Conservation (phyloP, 2,888 invertebrate species). For the Cephus sareptanus region DNA sequence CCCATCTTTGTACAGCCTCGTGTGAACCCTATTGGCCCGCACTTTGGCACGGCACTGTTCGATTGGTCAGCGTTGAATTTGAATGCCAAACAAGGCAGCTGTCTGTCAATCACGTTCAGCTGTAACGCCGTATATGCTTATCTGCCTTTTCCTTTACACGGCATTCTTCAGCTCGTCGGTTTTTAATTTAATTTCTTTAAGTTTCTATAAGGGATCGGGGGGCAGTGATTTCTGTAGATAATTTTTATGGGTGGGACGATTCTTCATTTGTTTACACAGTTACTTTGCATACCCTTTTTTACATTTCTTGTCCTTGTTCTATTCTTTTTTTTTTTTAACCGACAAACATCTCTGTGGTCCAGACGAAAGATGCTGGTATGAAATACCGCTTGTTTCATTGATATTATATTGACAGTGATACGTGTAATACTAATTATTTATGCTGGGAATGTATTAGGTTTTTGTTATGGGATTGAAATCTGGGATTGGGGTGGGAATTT, state of each 20-base stretch:
- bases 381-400: not conserved
- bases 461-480: not conserved
- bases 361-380: not conserved
- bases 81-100: constrained; percentile 6
- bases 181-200: not conserved
- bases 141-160: constrained; percentile 5
- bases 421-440: not conserved
- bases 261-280: not conserved
- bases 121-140: not conserved
- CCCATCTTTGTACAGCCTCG: not conserved
- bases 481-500: not conserved
- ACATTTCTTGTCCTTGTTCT: not conserved
- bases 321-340: not conserved
- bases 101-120: constrained; percentile 4
- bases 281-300: not conserved
- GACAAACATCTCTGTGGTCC: not conserved
- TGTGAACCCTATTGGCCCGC: not conserved
- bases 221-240: not conserved
- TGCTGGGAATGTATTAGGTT: not conserved
- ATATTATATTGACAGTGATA: not conserved
- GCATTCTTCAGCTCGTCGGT: not conserved
- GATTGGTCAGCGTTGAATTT: not conserved
- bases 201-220: not conserved
- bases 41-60: not conserved
- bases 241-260: not conserved